Conservation (phyloP, 2,888 invertebrate genomes). For the Onthophagus sagittarius region DNA sequence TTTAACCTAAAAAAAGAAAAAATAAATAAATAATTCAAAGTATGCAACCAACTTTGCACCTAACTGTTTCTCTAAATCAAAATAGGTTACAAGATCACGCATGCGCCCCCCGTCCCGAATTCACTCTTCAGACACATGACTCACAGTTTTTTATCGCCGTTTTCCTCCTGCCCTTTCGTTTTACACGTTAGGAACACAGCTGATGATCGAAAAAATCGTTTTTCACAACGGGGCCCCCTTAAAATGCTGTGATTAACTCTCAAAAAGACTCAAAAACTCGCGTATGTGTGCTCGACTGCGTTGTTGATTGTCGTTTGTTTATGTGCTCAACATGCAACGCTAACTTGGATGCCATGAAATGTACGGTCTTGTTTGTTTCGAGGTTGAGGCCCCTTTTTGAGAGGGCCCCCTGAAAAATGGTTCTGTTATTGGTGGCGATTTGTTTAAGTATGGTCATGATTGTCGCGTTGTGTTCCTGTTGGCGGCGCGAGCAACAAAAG, state of each 20-base stretch:
- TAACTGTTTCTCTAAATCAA: background rate
- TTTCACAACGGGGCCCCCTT: too few relatives aligned
- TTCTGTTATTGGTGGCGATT: conserved; percentile 31
- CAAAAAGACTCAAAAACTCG: background rate
- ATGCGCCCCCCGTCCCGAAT: background rate
- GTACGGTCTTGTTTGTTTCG: background rate
- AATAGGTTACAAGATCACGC: background rate
- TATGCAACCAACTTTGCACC: background rate
- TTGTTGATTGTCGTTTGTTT: background rate
- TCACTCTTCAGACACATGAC: background rate
- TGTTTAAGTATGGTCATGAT: conserved; percentile 42
- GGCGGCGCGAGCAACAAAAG: conserved; percentile 46
- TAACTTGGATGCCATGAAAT: background rate
- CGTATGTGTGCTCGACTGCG: background rate
- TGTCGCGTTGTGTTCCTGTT: conserved; percentile 44
- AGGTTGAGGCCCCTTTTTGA: background rate
- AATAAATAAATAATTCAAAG: background rate
- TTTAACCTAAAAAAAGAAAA: background rate
- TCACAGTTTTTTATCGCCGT: background rate
- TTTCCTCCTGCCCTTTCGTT: background rate
- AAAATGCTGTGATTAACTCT: too few relatives aligned
- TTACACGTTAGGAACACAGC: background rate
- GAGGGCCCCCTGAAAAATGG: conserved; percentile 27
- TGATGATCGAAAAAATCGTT: background rate
- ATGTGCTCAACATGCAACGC: background rate